phyloP scores from a whole-genome alignment of 2,113 vertebrate species.

The Lates calcarifer region DNA sequence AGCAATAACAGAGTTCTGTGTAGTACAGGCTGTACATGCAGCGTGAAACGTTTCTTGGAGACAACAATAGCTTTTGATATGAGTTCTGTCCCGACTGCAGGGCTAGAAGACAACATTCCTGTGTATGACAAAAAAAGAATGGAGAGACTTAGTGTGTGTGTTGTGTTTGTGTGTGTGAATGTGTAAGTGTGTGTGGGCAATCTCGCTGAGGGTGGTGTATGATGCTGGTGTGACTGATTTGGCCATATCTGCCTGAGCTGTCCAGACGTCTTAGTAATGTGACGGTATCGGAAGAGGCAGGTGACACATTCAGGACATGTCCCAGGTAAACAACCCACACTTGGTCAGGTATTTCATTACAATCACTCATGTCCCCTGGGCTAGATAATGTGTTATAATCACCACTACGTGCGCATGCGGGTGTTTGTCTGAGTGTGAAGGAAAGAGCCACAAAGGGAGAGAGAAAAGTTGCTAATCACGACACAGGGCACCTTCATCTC shows the following conservation, averaged over 20 bases:
- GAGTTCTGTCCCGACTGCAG: constrained; percentile 33
- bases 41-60: constrained; percentile 9
- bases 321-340: constrained; percentile 61
- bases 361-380: constrained; percentile 52
- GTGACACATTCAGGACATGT: constrained; percentile 69
- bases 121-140: constrained; percentile 20
- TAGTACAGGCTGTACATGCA: background rate
- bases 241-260: constrained; percentile 37
- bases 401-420: constrained; percentile 18
- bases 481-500: constrained; percentile 42
- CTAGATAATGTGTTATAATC: constrained; percentile 55
- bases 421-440: constrained; percentile 27
- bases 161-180: constrained; percentile 7
- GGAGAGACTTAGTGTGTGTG: background rate
- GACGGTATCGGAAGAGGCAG: constrained; percentile 59
- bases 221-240: constrained; percentile 45
- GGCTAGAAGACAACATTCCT: constrained; percentile 26
- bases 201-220: constrained; percentile 14
- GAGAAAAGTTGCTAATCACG: constrained; percentile 19
- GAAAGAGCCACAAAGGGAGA: constrained; percentile 1
- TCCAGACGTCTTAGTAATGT: constrained; percentile 48
- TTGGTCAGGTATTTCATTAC: constrained; percentile 70
- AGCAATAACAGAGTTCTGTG: constrained; percentile 6
- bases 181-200: background rate
- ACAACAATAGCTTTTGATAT: constrained; percentile 43